Conservation (phyloP, 2,797 vertebrate species). For the Ispidina picta region DNA sequence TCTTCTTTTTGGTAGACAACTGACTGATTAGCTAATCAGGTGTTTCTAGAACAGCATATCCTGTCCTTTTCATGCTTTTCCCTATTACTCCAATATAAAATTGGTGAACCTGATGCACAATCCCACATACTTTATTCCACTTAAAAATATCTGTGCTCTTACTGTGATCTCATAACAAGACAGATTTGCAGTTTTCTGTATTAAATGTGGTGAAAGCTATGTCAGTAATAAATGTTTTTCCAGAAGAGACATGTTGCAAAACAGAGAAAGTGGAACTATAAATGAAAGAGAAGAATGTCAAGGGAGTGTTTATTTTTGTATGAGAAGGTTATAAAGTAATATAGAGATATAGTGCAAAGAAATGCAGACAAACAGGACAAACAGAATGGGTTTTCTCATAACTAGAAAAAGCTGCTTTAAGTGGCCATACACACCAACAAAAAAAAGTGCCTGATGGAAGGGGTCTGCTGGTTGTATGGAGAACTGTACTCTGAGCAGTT, state of each 20-base stretch:
- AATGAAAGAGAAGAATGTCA: neutral
- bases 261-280: neutral
- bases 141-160: neutral
- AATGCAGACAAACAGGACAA: neutral
- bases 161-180: neutral
- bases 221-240: neutral
- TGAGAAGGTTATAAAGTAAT: neutral
- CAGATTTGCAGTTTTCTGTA: neutral
- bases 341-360: neutral
- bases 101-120: neutral
- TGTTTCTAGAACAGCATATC: neutral
- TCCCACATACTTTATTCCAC: neutral
- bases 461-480: neutral
- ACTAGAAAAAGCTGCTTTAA: neutral
- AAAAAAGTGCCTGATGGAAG: neutral
- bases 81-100: neutral
- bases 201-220: neutral
- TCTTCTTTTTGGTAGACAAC: neutral
- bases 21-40: neutral
- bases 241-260: neutral
- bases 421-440: neutral
- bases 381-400: neutral
- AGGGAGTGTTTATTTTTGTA: neutral
- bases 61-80: neutral
- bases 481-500: neutral